Evolutionary conservation across 2,113 vertebrate genomes (phyloP), one percentile per base, ranked within the genome.

Genomic region (Xenopus borealis): DNA sequence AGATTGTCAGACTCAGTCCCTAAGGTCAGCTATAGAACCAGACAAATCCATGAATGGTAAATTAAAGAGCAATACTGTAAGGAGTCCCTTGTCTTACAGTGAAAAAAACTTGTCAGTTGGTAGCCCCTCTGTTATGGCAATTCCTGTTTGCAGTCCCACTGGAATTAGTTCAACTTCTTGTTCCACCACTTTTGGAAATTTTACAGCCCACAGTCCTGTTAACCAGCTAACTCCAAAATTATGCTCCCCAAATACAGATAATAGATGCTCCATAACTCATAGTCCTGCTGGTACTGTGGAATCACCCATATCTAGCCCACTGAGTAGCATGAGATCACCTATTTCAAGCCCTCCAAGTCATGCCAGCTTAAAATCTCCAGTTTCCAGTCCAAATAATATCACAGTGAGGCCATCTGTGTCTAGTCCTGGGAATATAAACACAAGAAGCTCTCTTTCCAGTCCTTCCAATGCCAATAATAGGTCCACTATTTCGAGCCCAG

Each of bases 331-430:
- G 94, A 95, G 95, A 80, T 98, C 97, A 0, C 95, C 97, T 0
- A 94, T 98, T 83, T 98, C 96, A 82, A 98, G 96, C 71, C 95
- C 97, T 46, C 95, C 94, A 45, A 98, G 97, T 72, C 94, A 98
- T 74, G 92, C 95, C 81, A 97, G 96, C 0, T 93, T 94, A 59
- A 95, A 94, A 79, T 98, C 97, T 50, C 97, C 97, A 0, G 94
- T 94, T 59, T 94, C 95, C 1, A 97, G 97, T 81, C 94, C 93
- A 65, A 92, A 68, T 68, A 92, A 90, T 30, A 80, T 92, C 83
- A 86, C 88, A 72, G 80, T 92, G 81, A 85, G 92, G 61, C 94
- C 93, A 62, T 94, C 94, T 71, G 89, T 96, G 79, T 95, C 95
- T 71, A 98, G 95, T 83, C 96, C 96, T 0, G 89, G 91, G 9